phyloP scores from a whole-genome alignment of 2,797 vertebrate species.

The Neosilurus hyrtlii region DNA sequence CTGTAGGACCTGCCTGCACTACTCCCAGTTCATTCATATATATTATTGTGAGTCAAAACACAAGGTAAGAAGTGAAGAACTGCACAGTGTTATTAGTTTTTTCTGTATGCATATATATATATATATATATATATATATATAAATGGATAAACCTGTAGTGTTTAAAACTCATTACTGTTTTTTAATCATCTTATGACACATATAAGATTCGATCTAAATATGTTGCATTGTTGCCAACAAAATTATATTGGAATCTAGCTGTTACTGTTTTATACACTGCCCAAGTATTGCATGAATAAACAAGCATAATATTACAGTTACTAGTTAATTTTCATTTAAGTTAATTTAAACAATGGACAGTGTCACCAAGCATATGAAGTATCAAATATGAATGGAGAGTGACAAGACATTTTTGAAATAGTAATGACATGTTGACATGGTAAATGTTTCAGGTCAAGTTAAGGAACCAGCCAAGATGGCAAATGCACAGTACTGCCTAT shows the following conservation, averaged over 20 bases:
- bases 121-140: no score
- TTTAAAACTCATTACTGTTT: not conserved
- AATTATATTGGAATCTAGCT: slow-evolving; percentile 10
- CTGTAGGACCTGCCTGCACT: not conserved
- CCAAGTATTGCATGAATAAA: not conserved
- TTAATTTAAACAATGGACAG: not conserved
- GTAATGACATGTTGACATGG: slow-evolving; percentile 21
- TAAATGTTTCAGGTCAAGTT: slow-evolving; percentile 39
- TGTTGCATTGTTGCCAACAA: not conserved
- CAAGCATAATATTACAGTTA: not conserved
- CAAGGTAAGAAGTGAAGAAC: not conserved
- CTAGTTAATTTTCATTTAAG: not conserved
- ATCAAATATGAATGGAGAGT: not conserved
- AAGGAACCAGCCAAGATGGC: slow-evolving; percentile 58
- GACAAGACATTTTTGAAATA: not conserved
- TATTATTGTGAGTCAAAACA: not conserved
- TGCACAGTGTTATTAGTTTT: not conserved
- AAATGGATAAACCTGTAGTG: not conserved
- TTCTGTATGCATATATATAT: not conserved
- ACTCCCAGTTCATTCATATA: not conserved
- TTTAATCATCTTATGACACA: not conserved
- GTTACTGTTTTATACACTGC: not conserved
- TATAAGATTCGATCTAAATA: slow-evolving; percentile 11
- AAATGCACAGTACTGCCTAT: slow-evolving; percentile 44
- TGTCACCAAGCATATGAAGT: not conserved